These are phyloP conservation scores for Apodemia hepburni DNA, from an alignment of 2,888 invertebrate species.

Conservation along the genomic window DNA sequence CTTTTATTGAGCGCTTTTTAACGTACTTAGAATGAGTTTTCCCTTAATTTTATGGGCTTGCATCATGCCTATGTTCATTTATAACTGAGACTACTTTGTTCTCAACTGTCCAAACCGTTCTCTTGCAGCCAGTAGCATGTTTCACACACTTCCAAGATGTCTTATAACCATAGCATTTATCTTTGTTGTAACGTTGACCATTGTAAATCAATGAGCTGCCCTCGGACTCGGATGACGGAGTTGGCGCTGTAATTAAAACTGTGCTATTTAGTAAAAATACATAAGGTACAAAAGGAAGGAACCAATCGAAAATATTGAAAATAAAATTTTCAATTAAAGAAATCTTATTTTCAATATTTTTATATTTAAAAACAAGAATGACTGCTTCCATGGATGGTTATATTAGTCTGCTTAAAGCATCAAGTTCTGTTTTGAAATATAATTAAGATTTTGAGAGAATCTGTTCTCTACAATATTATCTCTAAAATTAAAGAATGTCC, in stretches of 20 bases:
- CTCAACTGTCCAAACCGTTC: constrained; percentile 36
- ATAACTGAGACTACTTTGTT: constrained; percentile 13
- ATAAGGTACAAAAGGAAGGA: too few species aligned
- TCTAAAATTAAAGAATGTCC: too few species aligned
- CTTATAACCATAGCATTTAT: background rate
- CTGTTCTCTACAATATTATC: too few species aligned
- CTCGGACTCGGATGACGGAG: background rate
- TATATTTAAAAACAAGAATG: too few species aligned
- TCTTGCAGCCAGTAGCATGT: constrained; percentile 38
- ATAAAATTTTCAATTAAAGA: background rate
- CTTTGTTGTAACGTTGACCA: background rate
- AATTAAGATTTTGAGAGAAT: too few species aligned
- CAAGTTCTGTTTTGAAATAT: too few species aligned
- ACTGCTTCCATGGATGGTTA: too few species aligned
- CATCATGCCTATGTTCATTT: background rate
- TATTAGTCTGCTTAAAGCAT: too few species aligned
- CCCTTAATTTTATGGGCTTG: background rate
- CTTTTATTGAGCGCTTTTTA: background rate
- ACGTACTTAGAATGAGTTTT: background rate
- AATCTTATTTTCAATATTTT: too few species aligned
- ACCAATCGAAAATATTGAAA: background rate
- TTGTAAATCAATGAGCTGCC: background rate
- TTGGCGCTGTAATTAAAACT: background rate
- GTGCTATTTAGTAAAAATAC: too few species aligned
- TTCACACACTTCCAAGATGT: constrained; percentile 36